A percentile compares a stretch with the other conserved stretches of the same genome.
Conservation (phyloP, 2,113 vertebrate species). For the Xiphophorus couchianus region DNA sequence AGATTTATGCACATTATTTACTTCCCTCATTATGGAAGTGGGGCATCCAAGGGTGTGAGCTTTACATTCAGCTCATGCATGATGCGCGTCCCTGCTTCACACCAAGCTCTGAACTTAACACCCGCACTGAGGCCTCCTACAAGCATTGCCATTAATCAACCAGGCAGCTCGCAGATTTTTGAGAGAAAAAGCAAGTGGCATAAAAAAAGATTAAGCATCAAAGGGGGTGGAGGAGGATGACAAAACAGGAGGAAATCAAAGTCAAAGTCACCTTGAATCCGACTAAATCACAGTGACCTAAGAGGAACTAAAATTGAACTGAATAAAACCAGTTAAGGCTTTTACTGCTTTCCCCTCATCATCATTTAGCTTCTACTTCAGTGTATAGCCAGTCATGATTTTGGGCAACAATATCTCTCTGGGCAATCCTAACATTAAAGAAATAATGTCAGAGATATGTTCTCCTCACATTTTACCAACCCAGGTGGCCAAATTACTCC, state of each 20-base stretch:
- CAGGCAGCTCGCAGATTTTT: slow-evolving; percentile 51
- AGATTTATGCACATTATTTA: slow-evolving; percentile 50
- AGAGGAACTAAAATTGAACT: slow-evolving; percentile 6
- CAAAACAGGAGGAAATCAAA: slow-evolving; percentile 39
- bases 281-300: slow-evolving; percentile 48
- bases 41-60: slow-evolving; percentile 38
- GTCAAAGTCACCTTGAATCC: slow-evolving; percentile 74
- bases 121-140: slow-evolving; percentile 36
- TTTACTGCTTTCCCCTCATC: neutral
- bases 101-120: slow-evolving; percentile 60
- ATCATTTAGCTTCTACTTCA: no score
- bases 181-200: slow-evolving; percentile 55
- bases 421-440: no score
- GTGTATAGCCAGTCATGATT: no score
- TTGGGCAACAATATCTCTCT: no score
- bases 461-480: neutral
- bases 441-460: neutral
- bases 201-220: slow-evolving; percentile 66
- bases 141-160: slow-evolving; percentile 73
- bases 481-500: no score
- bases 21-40: slow-evolving; percentile 59
- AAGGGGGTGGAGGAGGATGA: slow-evolving; percentile 14
- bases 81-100: slow-evolving; percentile 26
- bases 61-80: slow-evolving; percentile 36
- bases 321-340: neutral